Base-by-base conservation (phyloP, 2,888 invertebrate species). In the Oscheius sp. region DNA sequence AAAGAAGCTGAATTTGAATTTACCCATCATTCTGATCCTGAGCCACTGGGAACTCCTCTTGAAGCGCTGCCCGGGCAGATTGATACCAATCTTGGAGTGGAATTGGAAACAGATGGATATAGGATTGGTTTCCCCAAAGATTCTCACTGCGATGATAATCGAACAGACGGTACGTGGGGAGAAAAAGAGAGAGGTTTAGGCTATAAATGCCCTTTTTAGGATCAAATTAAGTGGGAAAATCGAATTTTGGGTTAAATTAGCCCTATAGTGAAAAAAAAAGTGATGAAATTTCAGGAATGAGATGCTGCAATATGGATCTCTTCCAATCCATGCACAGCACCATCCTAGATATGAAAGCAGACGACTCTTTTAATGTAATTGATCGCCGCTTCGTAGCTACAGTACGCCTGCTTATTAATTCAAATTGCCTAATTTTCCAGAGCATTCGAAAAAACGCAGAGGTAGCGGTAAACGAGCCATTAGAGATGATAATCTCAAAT, bases 401-500 rank as follows among this genome's bases (percentile, higher is more conserved):
- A 48, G 48, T 48, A 20, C 12, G 48, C 23, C 5, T 48, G 12
- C 25, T 42, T 42, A n/a, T n/a, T n/a, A n/a, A n/a, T n/a, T n/a
- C n/a, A n/a, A n/a, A n/a, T n/a, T n/a, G n/a, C n/a, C n/a, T 42
- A 6, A 10, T 37, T 20, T 48, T 6, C 25, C 23, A 48, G 48
- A 48, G 25, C 17, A 48, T 48, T 17, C 48, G 48, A 3, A 17
- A 23, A 48, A 25, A 17, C 25, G 48, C 48, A 17, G 48, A 48
- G 48, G 12, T 23, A 20, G 48, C 25, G 3, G 25, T 48, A 17
- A 25, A 48, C 23, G 23, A 48, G 23, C 48, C 48, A 3, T 12
- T 48, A 25, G 48, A 48, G 23, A 48, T 48, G 48, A 48, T 48
- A 12, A 48, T 48, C 6, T 48, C 48, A 5, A 48, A 48, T 25